Evolutionary conservation across 2,888 invertebrate genomes (phyloP).

Genomic region (Agrochola litura): DNA sequence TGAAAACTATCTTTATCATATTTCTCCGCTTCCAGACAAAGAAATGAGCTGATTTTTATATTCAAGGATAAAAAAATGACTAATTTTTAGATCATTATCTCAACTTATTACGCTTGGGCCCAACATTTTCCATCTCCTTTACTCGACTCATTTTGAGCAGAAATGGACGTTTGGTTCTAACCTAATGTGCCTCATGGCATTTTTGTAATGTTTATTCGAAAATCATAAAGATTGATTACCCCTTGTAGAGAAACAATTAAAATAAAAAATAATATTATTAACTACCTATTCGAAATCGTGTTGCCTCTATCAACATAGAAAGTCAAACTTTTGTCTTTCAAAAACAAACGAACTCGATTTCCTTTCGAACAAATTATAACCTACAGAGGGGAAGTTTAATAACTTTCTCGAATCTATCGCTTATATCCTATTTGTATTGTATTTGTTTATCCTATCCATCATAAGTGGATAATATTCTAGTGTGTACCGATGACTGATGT

Average conservation of each 20-base stretch:
- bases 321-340: slow-evolving; percentile 22
- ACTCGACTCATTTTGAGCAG: neutral
- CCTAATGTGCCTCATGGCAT: too few species aligned
- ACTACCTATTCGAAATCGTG: neutral
- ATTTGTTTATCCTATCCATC: slow-evolving; percentile 52
- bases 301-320: slow-evolving; percentile 2
- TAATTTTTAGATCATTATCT: too few species aligned
- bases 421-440: neutral
- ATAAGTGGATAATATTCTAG: slow-evolving; percentile 27
- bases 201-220: neutral
- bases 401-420: slow-evolving; percentile 23
- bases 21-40: too few species aligned
- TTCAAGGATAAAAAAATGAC: too few species aligned
- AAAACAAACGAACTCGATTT: slow-evolving; percentile 31
- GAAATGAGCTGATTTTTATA: too few species aligned
- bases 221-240: neutral
- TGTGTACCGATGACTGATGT: slow-evolving; percentile 19
- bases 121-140: too few species aligned
- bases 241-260: neutral
- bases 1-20: too few species aligned
- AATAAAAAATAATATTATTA: neutral
- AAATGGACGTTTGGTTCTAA: neutral
- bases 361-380: slow-evolving; percentile 26
- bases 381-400: slow-evolving; percentile 33
- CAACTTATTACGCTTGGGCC: too few species aligned